Percentiles rank a stretch among this genome's conserved stretches.
phyloP scores from a whole-genome alignment of 2,888 invertebrate species.

The Yponomeuta sedellus region DNA sequence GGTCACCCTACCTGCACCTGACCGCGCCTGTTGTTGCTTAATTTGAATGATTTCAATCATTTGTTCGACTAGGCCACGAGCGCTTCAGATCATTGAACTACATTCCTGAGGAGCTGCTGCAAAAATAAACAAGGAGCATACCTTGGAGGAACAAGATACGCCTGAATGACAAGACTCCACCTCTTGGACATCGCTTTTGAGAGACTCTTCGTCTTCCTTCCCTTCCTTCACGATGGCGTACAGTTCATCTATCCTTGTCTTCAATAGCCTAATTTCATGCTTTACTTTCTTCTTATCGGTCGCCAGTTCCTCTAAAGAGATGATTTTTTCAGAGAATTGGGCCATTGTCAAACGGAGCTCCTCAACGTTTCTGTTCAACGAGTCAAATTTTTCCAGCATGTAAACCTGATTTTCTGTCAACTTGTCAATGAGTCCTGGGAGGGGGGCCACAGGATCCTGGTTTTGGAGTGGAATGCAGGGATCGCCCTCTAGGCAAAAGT shows the following conservation, averaged over 20 bases:
- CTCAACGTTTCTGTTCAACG: slow-evolving; percentile 45
- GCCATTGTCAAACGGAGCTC: slow-evolving; percentile 39
- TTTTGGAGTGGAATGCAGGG: not conserved
- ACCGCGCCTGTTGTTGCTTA: no score
- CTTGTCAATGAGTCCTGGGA: slow-evolving; percentile 48
- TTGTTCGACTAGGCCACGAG: not conserved
- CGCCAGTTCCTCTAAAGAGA: slow-evolving; percentile 40
- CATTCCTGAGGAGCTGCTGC: no score
- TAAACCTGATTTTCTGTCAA: slow-evolving; percentile 41
- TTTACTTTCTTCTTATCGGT: slow-evolving; percentile 42
- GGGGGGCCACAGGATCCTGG: slow-evolving; percentile 13
- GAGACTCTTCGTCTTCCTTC: slow-evolving; percentile 48
- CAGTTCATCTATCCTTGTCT: slow-evolving; percentile 53
- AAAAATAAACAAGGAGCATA: slow-evolving; percentile 20
- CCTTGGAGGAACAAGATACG: slow-evolving; percentile 61
- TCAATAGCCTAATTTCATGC: slow-evolving; percentile 44
- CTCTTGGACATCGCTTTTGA: slow-evolving; percentile 46
- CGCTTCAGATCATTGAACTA: no score
- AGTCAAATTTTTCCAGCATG: slow-evolving; percentile 49
- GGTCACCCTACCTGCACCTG: no score
- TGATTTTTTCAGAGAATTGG: slow-evolving; percentile 46
- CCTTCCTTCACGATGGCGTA: slow-evolving; percentile 56
- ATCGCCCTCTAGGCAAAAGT: not conserved
- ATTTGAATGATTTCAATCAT: no score
- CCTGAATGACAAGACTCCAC: slow-evolving; percentile 61